Evolutionary conservation across 2,888 invertebrate species (phyloP).

Genomic region (Aspidapion aeneum): DNA sequence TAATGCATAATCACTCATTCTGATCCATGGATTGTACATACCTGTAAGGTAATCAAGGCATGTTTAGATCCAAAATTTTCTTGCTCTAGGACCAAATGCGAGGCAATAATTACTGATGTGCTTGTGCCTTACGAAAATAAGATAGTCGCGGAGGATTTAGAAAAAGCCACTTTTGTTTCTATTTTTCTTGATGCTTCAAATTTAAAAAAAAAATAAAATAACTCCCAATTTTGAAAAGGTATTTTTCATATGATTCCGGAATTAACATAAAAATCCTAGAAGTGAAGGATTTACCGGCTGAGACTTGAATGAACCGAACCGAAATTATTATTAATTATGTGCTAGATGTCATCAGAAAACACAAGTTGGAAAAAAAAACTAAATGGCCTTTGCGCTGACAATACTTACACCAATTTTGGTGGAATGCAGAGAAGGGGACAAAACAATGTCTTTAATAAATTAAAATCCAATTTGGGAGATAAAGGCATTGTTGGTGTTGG

Average conservation of each 20-base stretch:
- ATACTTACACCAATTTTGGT: constrained; percentile 30
- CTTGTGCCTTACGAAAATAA: neutral
- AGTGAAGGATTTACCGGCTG: constrained; percentile 22
- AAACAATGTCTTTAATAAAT: neutral
- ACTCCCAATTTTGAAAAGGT: constrained; percentile 3
- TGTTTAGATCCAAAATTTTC: neutral
- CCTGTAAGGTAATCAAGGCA: neutral
- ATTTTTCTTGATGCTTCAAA: constrained; percentile 11
- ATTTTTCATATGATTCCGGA: constrained; percentile 5
- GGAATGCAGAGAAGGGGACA: too few species aligned
- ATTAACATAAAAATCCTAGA: constrained; percentile 21
- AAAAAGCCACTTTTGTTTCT: neutral
- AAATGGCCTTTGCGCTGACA: constrained; percentile 27
- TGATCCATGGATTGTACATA: too few species aligned
- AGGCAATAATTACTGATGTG: neutral
- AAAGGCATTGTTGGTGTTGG: neutral
- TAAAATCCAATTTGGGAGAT: neutral
- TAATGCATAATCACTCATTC: neutral
- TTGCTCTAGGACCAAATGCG: neutral
- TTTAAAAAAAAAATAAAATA: constrained; percentile 5
- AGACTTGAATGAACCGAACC: too few species aligned
- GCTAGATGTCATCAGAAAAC: constrained; percentile 22
- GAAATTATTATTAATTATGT: constrained; percentile 26
- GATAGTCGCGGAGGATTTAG: neutral
- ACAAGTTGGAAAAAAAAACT: constrained; percentile 28